Evolutionary conservation across 2,888 invertebrate species (phyloP).

Genomic region (Tribolium freemani): DNA sequence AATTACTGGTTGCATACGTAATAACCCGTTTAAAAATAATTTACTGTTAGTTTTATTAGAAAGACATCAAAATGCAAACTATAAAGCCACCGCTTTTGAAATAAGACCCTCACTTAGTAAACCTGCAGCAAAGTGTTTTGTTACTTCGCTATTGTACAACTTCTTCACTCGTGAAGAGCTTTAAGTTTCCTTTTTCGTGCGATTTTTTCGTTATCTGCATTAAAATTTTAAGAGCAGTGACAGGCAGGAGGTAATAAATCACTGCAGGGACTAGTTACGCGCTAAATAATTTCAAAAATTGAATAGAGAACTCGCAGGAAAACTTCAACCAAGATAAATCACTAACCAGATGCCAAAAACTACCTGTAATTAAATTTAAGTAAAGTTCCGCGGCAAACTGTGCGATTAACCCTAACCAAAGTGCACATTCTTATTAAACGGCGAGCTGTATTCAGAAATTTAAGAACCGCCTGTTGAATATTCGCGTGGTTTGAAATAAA

Average conservation of each 20-base stretch:
- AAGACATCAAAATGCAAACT: too few species aligned
- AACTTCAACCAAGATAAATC: not conserved
- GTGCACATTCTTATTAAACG: not conserved
- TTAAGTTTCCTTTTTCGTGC: not conserved
- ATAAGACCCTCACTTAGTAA: too few species aligned
- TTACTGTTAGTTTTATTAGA: too few species aligned
- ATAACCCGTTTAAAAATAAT: too few species aligned
- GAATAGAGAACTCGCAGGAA: not conserved
- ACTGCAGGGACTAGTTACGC: not conserved
- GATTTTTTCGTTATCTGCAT: not conserved
- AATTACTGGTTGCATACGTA: too few species aligned
- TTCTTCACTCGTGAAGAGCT: not conserved
- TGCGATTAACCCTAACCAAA: not conserved
- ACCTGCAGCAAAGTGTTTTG: too few species aligned
- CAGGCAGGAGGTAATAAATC: not conserved
- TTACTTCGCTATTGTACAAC: too few species aligned
- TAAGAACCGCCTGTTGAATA: slow-evolving; percentile 10
- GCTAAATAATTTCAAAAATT: not conserved
- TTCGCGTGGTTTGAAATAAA: too few species aligned
- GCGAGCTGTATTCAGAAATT: not conserved
- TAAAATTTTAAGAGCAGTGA: not conserved
- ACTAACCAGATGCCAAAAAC: not conserved
- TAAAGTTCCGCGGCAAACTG: not conserved
- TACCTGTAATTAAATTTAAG: not conserved
- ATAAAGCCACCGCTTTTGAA: too few species aligned